Evolutionary conservation across 1,140 invertebrate species (phyloP), one percentile per base, ranked within the genome.

Genomic region (Listronotus oregonensis): DNA sequence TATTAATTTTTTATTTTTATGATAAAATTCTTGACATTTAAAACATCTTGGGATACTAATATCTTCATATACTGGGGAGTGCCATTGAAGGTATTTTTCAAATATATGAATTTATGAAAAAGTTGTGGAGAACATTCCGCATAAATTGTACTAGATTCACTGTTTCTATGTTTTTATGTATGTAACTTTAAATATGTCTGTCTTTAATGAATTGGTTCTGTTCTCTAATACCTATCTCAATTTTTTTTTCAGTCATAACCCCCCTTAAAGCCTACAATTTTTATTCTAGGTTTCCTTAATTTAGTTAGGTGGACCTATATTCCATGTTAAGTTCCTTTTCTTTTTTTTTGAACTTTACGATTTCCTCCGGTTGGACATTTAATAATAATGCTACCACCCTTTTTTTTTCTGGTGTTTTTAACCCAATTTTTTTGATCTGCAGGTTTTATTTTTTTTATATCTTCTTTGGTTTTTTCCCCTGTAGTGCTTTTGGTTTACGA

Each of bases 11-110:
- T 50, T 42, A 15, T 12, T 34, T n/a, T 58, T 58, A 49, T 64
- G 63, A 49, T 42, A 47, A 39, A 46, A 59, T 49, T 44, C 12
- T 27, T 50, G 46, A 64, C 63, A 64, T 9, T 64, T 64, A 15
- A 58, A 64, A 64, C 55, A 64, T 15, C 55, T 40, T 32, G 34
- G n/a, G 12, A 64, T 27, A 47, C 43, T 49, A 17, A 58, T 17
- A 18, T 58, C 56, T 18, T 58, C 40, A 46, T 31, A 31, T 3
- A 32, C 15, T 14, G 44, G 18, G 14, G 1, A 44, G 6, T 58
- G 6, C 56, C 39, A 58, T 9, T 40, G 39, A 18, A 46, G 43
- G 17, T 44, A 58, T 44, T 58, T 58, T 46, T 18, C 9, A 12
- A 21, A 44, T 34, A 15, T 9, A 58, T 43, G 9, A 58, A 31